Percentiles rank a stretch among this genome's conserved stretches.
Evolutionary conservation across 2,797 vertebrate species (phyloP).

Genomic region (Hemitrygon akajei): DNA sequence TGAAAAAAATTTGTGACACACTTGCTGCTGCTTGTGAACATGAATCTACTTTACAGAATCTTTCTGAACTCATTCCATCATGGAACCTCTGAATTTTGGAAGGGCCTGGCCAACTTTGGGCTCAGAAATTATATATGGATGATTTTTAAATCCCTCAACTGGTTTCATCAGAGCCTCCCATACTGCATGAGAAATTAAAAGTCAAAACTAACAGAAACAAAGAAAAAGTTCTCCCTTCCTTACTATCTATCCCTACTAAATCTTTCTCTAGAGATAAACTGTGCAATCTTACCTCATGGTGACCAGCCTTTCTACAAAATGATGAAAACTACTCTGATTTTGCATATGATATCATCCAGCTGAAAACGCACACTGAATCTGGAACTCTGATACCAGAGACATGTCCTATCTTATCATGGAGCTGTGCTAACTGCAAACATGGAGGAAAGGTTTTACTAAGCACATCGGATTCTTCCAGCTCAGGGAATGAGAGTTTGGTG

Average conservation of each 20-base stretch:
- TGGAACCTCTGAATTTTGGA: neutral
- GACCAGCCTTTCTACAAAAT: neutral
- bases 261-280: neutral
- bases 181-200: neutral
- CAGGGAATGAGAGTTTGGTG: neutral
- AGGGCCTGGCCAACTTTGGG: neutral
- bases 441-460: neutral
- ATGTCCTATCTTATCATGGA: neutral
- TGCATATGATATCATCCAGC: neutral
- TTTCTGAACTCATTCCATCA: neutral
- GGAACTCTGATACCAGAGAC: neutral
- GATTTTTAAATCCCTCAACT: neutral
- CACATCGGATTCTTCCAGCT: neutral
- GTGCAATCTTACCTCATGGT: neutral
- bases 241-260: neutral
- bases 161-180: neutral
- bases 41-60: neutral
- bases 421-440: neutral
- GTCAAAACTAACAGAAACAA: neutral
- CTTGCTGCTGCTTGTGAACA: neutral
- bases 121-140: too few relatives aligned
- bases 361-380: neutral
- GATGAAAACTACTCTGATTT: neutral
- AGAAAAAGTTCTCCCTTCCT: neutral
- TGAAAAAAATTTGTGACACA: neutral